Evolutionary conservation across 2,888 invertebrate genomes (phyloP).

Genomic region (Esperia sulphurella): DNA sequence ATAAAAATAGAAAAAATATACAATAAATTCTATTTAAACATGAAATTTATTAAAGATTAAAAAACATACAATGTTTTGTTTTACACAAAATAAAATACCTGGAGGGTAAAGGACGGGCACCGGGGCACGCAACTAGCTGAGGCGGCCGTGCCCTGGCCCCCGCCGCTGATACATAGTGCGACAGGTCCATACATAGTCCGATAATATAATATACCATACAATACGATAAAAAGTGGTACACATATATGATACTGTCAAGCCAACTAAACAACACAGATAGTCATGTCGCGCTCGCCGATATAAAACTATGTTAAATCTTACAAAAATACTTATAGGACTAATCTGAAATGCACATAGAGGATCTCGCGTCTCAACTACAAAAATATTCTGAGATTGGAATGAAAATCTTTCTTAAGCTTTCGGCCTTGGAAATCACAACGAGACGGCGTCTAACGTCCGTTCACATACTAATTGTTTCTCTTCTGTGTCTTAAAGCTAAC

Average conservation of each 20-base stretch:
- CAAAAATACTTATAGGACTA: constrained; percentile 78
- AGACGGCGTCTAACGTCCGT: constrained; percentile 67
- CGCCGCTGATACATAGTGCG: constrained; percentile 57
- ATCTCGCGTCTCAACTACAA: constrained; percentile 75
- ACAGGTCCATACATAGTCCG: constrained; percentile 74
- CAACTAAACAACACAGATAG: constrained; percentile 72
- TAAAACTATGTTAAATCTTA: constrained; percentile 77
- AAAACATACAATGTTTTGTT: constrained; percentile 76
- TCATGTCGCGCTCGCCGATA: constrained; percentile 75
- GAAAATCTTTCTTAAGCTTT: constrained; percentile 69
- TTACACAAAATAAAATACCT: constrained; percentile 78
- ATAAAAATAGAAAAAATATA: constrained; percentile 76
- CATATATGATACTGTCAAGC: constrained; percentile 76
- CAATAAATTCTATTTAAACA: constrained; percentile 77
- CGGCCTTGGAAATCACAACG: constrained; percentile 67
- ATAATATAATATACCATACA: constrained; percentile 77
- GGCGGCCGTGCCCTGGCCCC: constrained; percentile 37
- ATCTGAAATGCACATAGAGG: constrained; percentile 78
- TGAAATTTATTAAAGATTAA: constrained; percentile 77
- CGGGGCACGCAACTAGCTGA: constrained; percentile 34
- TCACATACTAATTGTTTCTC: constrained; percentile 65
- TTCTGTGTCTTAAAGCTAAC: constrained; percentile 80
- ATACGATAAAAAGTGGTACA: constrained; percentile 69
- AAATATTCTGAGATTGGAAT: constrained; percentile 80
- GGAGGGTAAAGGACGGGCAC: constrained; percentile 54